phyloP scores from a whole-genome alignment of 2,888 invertebrate genomes.

The Drosophila maculinotata region DNA sequence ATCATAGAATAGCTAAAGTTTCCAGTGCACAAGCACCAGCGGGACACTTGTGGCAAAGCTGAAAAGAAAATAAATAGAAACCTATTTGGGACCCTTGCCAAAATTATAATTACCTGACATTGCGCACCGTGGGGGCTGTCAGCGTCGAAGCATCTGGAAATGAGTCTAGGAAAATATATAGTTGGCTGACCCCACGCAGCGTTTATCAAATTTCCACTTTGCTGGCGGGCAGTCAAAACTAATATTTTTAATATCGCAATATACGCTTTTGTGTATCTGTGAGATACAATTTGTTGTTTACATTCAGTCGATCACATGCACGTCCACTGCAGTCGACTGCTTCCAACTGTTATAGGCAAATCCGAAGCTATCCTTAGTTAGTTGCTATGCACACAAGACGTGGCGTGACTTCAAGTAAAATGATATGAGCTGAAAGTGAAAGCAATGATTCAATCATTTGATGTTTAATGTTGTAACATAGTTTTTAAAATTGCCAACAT shows the following conservation, averaged over 20 bases:
- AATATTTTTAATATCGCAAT: conserved; percentile 37
- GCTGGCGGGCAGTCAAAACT: conserved; percentile 25
- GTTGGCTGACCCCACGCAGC: conserved; percentile 57
- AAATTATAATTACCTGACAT: conserved; percentile 63
- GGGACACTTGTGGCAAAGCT: conserved; percentile 30
- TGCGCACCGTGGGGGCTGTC: conserved; percentile 40
- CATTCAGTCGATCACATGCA: too few relatives aligned
- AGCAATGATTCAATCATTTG: too few relatives aligned
- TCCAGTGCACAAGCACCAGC: conserved; percentile 30
- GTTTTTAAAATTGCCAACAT: too few relatives aligned
- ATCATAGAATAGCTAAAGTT: conserved; percentile 6
- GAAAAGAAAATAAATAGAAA: conserved; percentile 10
- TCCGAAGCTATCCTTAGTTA: conserved; percentile 5
- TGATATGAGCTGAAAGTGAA: neutral
- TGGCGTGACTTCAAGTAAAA: neutral
- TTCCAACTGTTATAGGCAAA: conserved; percentile 17
- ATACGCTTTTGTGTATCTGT: conserved; percentile 34
- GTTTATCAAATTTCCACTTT: conserved; percentile 46
- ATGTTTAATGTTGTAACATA: too few relatives aligned
- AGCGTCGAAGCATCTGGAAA: conserved; percentile 41
- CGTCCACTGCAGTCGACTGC: conserved; percentile 45
- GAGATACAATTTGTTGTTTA: conserved; percentile 43
- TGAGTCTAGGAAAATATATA: conserved; percentile 27
- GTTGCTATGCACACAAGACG: conserved; percentile 28
- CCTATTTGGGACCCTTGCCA: conserved; percentile 57